Evolutionary conservation across 2,888 invertebrate genomes (phyloP).

Genomic region (Chymomyza amoena): DNA sequence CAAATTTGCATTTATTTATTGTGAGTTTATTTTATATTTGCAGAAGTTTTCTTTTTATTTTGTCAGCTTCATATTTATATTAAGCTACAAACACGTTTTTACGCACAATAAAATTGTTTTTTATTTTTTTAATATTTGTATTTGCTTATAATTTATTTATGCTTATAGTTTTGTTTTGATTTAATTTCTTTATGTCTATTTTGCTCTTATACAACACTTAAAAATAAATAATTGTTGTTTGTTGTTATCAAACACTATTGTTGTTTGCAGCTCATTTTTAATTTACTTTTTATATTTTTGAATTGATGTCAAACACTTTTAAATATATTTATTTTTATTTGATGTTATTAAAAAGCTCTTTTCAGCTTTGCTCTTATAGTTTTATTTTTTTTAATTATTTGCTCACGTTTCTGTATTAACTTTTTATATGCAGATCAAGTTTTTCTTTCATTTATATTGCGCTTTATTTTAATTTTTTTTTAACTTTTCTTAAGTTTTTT

Average conservation of each 20-base stretch:
- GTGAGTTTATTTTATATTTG: too few species aligned
- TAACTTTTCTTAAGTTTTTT: not conserved
- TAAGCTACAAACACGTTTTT: not conserved
- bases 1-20: not conserved
- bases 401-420: too few species aligned
- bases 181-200: not conserved
- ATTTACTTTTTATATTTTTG: not conserved
- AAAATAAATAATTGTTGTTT: not conserved
- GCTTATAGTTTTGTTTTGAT: not conserved
- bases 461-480: not conserved
- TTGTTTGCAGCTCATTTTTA: not conserved
- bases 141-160: not conserved
- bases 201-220: not conserved
- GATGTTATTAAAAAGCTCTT: not conserved
- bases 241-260: constrained; percentile 6
- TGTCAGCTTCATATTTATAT: too few species aligned
- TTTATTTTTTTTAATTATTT: too few species aligned
- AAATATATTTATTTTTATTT: not conserved
- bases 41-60: too few species aligned
- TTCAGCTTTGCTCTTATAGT: not conserved
- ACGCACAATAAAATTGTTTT: not conserved
- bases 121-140: not conserved
- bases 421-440: too few species aligned
- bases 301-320: not conserved
- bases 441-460: too few species aligned